phyloP scores from a whole-genome alignment of 2,797 vertebrate species.

The Channa striata region DNA sequence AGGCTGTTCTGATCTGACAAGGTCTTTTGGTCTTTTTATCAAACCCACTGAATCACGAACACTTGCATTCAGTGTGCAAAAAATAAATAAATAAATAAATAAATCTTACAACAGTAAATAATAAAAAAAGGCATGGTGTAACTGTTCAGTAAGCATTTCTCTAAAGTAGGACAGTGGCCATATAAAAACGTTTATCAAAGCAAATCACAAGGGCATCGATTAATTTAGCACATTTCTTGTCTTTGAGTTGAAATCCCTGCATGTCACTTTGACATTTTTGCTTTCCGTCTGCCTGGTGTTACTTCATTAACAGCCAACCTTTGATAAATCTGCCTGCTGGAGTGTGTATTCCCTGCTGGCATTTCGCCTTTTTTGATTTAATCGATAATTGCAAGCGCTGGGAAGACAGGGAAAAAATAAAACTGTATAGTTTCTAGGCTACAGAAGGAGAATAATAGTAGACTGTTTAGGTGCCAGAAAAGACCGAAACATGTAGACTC shows the following conservation, averaged over 20 bases:
- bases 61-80: slow-evolving; percentile 25
- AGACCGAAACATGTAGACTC: neutral
- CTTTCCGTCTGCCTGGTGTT: slow-evolving; percentile 34
- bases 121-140: neutral
- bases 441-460: neutral
- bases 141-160: neutral
- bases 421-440: slow-evolving; percentile 9
- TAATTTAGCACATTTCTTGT: slow-evolving; percentile 25
- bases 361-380: slow-evolving; percentile 45
- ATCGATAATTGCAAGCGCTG: slow-evolving; percentile 50
- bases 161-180: neutral
- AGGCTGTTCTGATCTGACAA: slow-evolving; percentile 66
- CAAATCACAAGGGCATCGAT: slow-evolving; percentile 47
- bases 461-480: neutral
- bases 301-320: slow-evolving; percentile 59
- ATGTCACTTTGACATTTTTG: slow-evolving; percentile 43
- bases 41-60: slow-evolving; percentile 49
- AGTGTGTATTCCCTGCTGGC: slow-evolving; percentile 54
- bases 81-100: no score
- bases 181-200: slow-evolving; percentile 46
- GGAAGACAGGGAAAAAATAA: slow-evolving; percentile 5
- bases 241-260: slow-evolving; percentile 32
- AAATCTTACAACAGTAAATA: neutral
- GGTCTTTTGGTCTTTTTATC: slow-evolving; percentile 58
- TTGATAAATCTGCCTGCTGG: slow-evolving; percentile 59